Conservation (phyloP, 2,797 vertebrate species). For the Periophthalmus magnuspinnatus region DNA sequence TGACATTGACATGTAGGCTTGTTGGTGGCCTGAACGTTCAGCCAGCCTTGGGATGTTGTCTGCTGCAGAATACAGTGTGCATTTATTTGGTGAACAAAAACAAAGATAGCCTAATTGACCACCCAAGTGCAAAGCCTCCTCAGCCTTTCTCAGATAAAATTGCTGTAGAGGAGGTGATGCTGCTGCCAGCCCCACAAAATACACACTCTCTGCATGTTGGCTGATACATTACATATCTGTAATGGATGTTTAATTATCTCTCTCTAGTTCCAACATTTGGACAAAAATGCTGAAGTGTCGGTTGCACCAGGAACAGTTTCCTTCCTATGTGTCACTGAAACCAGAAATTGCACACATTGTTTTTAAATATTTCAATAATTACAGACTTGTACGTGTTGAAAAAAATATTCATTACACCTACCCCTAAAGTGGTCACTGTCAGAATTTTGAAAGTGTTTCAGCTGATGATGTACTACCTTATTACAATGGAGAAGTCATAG, state of each 20-base stretch:
- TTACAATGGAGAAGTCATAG: background rate
- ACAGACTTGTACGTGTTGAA: background rate
- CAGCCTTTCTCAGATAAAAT: constrained; percentile 22
- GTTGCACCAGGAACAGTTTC: background rate
- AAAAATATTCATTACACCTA: too few species aligned
- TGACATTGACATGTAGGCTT: constrained; percentile 57
- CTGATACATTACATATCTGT: background rate
- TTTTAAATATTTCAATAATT: background rate
- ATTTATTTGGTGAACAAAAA: constrained; percentile 32
- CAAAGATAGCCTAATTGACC: constrained; percentile 56
- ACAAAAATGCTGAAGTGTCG: background rate
- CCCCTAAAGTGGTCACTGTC: background rate
- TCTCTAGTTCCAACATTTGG: background rate
- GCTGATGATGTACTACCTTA: background rate
- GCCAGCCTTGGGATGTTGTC: constrained; percentile 36
- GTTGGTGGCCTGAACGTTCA: constrained; percentile 54
- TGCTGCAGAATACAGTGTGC: constrained; percentile 33
- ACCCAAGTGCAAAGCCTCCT: constrained; percentile 48
- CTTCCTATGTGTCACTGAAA: background rate
- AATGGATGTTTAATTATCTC: background rate
- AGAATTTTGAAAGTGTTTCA: background rate
- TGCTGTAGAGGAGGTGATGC: background rate
- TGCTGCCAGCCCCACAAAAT: background rate
- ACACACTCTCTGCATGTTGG: constrained; percentile 1
- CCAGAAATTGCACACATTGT: background rate